Base-by-base conservation (phyloP, 2,113 vertebrate species). In the Thamnophis sirtalis region DNA sequence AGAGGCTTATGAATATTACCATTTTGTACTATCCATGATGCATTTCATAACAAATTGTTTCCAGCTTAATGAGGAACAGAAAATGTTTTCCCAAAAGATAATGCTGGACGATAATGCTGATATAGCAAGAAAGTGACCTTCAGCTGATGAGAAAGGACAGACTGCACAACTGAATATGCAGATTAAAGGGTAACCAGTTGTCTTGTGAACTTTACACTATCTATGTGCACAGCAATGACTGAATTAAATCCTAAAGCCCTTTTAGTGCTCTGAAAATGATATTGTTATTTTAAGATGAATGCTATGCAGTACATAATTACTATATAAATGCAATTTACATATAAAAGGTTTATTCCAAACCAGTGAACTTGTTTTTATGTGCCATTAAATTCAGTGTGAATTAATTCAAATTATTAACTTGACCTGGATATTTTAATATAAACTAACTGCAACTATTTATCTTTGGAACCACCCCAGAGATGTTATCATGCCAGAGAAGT, bases 91-190 rank as follows among this genome's bases (percentile, higher is more conserved):
- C 38, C 49, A 92, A 84, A 84, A 92, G 93, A 84, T 93, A 91
- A 89, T 93, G 93, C 88, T 95, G 95, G 73, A 43, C 21, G 73
- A 43, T 94, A 91, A 90, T 93, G 93, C 91, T 95, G 94, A 95
- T 84, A 87, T 60, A 84, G 5, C 73, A 93, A 91, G 48, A 94
- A 95, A 91, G 15, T 90, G 91, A 91, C 68, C 86, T 28, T n/a
- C 38, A 60, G 33, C 22, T 88, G 73, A 90, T 63, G 24, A 58
- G 89, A 95, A 94, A 87, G 84, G 22, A 88, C 53, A 90, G 5
- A 89, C 80, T 0, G 8, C 26, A 88, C 49, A 90, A 33, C 26
- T 9, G 28, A 73, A 38, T 54, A 13, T 56, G 28, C 26, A 80
- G 86, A 88, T 9, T 73, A 53, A 84, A 88, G 38, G 91, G 53